These are phyloP conservation scores for Rhopalosiphum padi DNA, from an alignment of 1,140 invertebrate species.

Conservation along the genomic window DNA sequence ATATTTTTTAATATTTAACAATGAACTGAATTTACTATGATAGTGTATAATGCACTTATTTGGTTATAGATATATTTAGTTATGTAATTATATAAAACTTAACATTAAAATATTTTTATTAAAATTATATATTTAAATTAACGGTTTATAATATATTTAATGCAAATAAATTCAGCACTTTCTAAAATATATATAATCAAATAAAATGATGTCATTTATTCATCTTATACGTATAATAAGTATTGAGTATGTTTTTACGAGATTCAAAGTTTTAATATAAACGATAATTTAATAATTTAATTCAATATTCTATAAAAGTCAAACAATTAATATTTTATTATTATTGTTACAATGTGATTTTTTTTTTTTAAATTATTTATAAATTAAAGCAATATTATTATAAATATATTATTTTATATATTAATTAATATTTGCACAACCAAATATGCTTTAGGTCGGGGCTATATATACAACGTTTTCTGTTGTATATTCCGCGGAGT, in stretches of 20 bases:
- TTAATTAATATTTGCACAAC: too few species aligned
- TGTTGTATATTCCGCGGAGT: too few species aligned
- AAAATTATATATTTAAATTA: not conserved
- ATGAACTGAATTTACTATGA: not conserved
- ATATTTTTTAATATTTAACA: not conserved
- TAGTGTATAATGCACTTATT: not conserved
- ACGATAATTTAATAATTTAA: not conserved
- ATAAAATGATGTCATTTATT: not conserved
- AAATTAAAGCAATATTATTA: not conserved
- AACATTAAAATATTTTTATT: not conserved
- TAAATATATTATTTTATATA: too few species aligned
- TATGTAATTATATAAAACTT: not conserved
- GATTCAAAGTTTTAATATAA: not conserved
- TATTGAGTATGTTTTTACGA: not conserved
- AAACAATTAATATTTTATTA: not conserved
- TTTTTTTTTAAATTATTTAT: not conserved
- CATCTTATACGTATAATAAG: not conserved
- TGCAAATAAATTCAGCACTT: not conserved
- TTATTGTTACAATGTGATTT: not conserved
- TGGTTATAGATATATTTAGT: not conserved
- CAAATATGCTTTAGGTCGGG: too few species aligned
- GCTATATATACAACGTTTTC: too few species aligned
- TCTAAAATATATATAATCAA: slow-evolving; percentile 1
- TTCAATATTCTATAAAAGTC: not conserved
- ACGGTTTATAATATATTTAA: not conserved